Conservation (phyloP, 2,888 invertebrate species). For the Lomographa bimaculata region DNA sequence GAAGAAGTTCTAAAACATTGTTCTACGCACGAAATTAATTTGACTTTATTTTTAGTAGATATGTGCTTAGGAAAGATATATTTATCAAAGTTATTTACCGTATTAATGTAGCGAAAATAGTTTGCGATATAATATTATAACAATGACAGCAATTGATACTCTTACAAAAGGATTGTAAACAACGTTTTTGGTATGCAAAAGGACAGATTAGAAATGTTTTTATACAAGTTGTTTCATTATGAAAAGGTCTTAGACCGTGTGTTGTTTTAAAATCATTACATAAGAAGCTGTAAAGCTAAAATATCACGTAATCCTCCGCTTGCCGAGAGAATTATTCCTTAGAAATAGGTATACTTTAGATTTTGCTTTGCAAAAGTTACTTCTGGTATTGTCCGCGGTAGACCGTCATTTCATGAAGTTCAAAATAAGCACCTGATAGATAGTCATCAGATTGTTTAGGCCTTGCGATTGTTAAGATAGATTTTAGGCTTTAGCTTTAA, state of each 20-base stretch:
- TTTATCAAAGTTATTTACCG: conserved; percentile 39
- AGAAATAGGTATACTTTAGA: conserved; percentile 52
- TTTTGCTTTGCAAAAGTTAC: conserved; percentile 76
- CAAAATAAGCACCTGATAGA: conserved; percentile 43
- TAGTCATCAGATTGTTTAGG: conserved; percentile 19
- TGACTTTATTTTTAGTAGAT: conserved; percentile 67
- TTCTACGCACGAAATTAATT: conserved; percentile 54
- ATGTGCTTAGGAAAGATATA: conserved; percentile 70
- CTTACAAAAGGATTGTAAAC: conserved; percentile 29
- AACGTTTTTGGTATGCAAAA: conserved; percentile 26
- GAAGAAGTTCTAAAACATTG: conserved; percentile 39
- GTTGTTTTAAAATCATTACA: conserved; percentile 51
- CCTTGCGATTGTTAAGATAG: conserved; percentile 17
- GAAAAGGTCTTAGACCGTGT: conserved; percentile 65
- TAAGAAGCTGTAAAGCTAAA: conserved; percentile 80
- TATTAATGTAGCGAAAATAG: conserved; percentile 26
- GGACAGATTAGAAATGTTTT: conserved; percentile 40
- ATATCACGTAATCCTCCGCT: conserved; percentile 75
- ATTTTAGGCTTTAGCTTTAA: conserved; percentile 10
- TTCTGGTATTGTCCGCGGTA: conserved; percentile 70
- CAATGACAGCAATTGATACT: conserved; percentile 32
- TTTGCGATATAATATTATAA: conserved; percentile 8
- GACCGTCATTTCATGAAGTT: conserved; percentile 46
- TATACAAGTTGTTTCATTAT: conserved; percentile 32
- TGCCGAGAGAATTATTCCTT: conserved; percentile 63